Evolutionary conservation across 2,888 invertebrate genomes (phyloP).

Genomic region (Thyatira batis): DNA sequence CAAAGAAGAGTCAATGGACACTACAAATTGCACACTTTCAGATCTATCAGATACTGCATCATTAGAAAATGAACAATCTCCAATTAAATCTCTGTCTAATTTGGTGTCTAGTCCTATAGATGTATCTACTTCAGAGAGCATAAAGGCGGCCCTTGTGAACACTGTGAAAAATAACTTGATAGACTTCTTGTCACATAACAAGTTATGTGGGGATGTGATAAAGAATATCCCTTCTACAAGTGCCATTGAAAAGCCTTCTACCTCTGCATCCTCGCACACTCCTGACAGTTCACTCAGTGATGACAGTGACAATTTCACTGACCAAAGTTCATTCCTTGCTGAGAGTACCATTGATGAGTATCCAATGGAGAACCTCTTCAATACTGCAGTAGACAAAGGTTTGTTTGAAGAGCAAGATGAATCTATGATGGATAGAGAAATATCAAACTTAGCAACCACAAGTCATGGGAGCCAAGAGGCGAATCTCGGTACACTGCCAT

Average conservation of each 20-base stretch:
- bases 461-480: constrained; percentile 71
- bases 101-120: constrained; percentile 82
- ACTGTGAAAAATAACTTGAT: constrained; percentile 72
- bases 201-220: constrained; percentile 55
- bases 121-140: constrained; percentile 49
- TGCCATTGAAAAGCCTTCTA: constrained; percentile 56
- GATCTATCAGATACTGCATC: constrained; percentile 62
- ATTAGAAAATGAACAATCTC: constrained; percentile 77
- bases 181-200: constrained; percentile 68
- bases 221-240: constrained; percentile 50
- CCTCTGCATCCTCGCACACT: constrained; percentile 58
- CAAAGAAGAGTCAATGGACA: constrained; percentile 58
- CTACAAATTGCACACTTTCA: constrained; percentile 60
- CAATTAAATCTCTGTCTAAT: constrained; percentile 84
- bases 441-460: constrained; percentile 76
- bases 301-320: constrained; percentile 73
- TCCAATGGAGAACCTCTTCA: constrained; percentile 78
- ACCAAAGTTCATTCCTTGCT: constrained; percentile 75
- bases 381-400: constrained; percentile 76
- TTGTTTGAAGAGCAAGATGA: constrained; percentile 75
- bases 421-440: constrained; percentile 76
- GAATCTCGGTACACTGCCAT: constrained; percentile 62
- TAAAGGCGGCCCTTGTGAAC: constrained; percentile 57
- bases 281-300: constrained; percentile 74
- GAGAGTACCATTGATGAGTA: constrained; percentile 78